Percentiles rank a stretch among this genome's conserved stretches.
phyloP scores from a whole-genome alignment of 2,888 invertebrate species.

The Alloscopus bannaensis region DNA sequence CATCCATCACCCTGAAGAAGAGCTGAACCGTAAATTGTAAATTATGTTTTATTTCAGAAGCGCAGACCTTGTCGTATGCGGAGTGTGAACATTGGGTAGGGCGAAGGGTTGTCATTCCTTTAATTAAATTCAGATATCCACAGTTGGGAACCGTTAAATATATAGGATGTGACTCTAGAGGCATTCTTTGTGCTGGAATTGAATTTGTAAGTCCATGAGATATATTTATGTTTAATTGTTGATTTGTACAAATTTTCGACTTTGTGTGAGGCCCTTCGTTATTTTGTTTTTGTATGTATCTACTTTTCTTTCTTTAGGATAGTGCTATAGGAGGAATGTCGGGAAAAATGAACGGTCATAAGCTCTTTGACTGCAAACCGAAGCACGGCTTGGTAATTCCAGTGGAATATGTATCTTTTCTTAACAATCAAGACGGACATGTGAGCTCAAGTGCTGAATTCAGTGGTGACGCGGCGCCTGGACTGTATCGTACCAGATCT shows the following conservation, averaged over 20 bases:
- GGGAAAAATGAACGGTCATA: constrained; percentile 65
- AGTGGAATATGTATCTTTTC: constrained; percentile 58
- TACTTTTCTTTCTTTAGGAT: constrained; percentile 46
- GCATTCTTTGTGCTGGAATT: constrained; percentile 64
- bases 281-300: background rate
- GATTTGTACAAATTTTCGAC: background rate
- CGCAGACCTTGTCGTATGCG: constrained; percentile 52
- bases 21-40: background rate
- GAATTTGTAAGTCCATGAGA: constrained; percentile 67
- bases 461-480: constrained; percentile 17
- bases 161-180: constrained; percentile 60
- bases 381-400: constrained; percentile 65
- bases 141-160: constrained; percentile 64
- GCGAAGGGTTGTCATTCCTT: constrained; percentile 46
- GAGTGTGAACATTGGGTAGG: constrained; percentile 64
- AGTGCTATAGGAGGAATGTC: constrained; percentile 64
- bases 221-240: constrained; percentile 12
- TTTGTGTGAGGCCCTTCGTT: background rate
- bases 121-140: constrained; percentile 61
- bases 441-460: background rate
- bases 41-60: constrained; percentile 38
- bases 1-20: no score
- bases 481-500: constrained; percentile 51
- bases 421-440: constrained; percentile 34
- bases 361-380: constrained; percentile 62